phyloP scores from a whole-genome alignment of 2,113 vertebrate species.

The Tonatia bakeri region DNA sequence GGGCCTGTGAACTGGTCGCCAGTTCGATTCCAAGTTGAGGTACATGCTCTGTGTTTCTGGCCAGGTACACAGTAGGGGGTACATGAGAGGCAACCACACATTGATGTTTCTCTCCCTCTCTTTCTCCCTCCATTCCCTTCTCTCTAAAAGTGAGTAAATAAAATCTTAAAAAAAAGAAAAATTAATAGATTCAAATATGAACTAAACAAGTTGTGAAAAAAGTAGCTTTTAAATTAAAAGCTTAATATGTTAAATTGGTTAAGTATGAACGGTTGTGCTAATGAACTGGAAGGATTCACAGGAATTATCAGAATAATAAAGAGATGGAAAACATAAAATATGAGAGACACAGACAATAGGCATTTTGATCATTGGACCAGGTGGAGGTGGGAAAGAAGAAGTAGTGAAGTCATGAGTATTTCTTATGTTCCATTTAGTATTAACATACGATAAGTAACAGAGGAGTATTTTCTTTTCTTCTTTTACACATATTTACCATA shows the following conservation, averaged over 20 bases:
- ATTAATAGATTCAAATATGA: not conserved
- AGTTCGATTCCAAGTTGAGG: no score
- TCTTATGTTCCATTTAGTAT: not conserved
- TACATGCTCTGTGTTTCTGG: no score
- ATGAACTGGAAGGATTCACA: not conserved
- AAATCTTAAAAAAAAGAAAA: not conserved
- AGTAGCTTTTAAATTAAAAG: not conserved
- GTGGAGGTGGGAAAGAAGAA: not conserved
- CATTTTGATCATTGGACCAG: not conserved
- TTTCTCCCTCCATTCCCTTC: no score
- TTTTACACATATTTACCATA: not conserved
- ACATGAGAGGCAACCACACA: no score
- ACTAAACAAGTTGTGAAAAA: not conserved
- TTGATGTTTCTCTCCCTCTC: no score
- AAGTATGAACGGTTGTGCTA: not conserved
- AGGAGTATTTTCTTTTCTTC: not conserved
- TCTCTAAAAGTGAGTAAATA: no score
- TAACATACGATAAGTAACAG: not conserved
- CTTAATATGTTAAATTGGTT: not conserved
- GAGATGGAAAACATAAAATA: not conserved
- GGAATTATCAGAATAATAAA: not conserved
- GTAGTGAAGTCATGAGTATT: not conserved
- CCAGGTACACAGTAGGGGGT: no score
- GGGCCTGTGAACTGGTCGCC: no score
- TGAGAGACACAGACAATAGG: not conserved